These are phyloP conservation scores for Macrostomum lignano DNA, from an alignment of 1,140 invertebrate species.

Conservation along the genomic window DNA sequence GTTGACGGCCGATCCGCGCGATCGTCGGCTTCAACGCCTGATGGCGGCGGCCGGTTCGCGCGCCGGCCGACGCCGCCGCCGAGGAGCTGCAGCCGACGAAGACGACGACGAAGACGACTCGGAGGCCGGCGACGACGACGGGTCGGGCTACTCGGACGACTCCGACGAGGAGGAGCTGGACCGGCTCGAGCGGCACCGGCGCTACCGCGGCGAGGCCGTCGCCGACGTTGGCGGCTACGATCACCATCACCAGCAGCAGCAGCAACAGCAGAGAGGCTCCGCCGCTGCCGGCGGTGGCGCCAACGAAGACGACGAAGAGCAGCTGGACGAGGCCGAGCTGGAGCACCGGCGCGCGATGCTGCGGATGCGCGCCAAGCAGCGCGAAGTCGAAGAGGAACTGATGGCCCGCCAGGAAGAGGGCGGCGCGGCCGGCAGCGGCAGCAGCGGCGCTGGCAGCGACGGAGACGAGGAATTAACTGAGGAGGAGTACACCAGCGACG, in stretches of 20 bases:
- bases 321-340: constrained; percentile 9
- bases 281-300: background rate
- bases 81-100: background rate
- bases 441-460: too few relatives aligned
- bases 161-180: background rate
- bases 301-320: background rate
- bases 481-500: constrained; percentile 1
- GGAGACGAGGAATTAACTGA: constrained; percentile 2
- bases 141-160: background rate
- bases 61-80: constrained; percentile 24
- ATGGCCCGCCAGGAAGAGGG: too few relatives aligned
- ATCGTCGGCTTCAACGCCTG: too few relatives aligned
- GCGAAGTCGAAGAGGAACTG: background rate
- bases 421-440: background rate
- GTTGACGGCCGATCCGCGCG: too few relatives aligned
- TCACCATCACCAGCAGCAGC: background rate
- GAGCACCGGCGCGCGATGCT: constrained; percentile 5
- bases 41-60: background rate
- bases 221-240: constrained; percentile 1
- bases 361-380: background rate
- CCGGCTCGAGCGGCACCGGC: background rate
- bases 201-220: background rate
- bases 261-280: background rate
- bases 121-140: background rate
- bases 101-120: constrained; percentile 3